Evolutionary conservation across 2,797 vertebrate genomes (phyloP).

Genomic region (Parotocinclus haroldoi): DNA sequence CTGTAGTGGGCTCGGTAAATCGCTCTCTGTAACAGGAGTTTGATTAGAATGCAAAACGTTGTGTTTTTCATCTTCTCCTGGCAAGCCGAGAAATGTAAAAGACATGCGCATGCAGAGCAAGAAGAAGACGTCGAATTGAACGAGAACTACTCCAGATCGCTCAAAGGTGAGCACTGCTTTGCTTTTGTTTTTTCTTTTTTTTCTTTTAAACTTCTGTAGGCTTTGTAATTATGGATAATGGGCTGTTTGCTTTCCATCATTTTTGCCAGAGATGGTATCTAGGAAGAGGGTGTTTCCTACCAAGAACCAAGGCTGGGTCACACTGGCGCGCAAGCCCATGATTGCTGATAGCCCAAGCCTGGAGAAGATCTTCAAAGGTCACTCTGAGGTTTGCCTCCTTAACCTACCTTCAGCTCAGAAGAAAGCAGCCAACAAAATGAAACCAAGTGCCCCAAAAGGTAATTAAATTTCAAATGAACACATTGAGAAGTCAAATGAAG

Average conservation of each 20-base stretch:
- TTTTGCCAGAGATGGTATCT: slow-evolving; percentile 67
- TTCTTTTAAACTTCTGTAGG: too few species aligned
- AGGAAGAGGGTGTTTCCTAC: slow-evolving; percentile 70
- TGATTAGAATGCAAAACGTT: not conserved
- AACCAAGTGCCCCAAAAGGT: slow-evolving; percentile 50
- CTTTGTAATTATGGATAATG: not conserved
- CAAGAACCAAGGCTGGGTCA: slow-evolving; percentile 72
- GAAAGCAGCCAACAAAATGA: slow-evolving; percentile 45
- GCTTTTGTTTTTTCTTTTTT: too few species aligned
- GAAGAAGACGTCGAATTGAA: slow-evolving; percentile 49
- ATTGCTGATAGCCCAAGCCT: slow-evolving; percentile 67
- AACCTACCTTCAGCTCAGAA: slow-evolving; percentile 66
- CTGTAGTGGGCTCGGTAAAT: not conserved
- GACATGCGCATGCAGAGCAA: slow-evolving; percentile 49
- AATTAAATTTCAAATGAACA: too few species aligned
- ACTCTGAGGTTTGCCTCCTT: slow-evolving; percentile 66
- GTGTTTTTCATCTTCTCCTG: not conserved
- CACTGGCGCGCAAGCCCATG: slow-evolving; percentile 65
- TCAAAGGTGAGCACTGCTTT: slow-evolving; percentile 66
- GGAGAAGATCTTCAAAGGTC: slow-evolving; percentile 72
- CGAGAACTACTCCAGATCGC: slow-evolving; percentile 57
- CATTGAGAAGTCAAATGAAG: too few species aligned
- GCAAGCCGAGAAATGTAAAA: slow-evolving; percentile 69
- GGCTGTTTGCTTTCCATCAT: slow-evolving; percentile 3
- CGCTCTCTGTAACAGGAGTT: not conserved